phyloP scores from a whole-genome alignment of 2,797 vertebrate genomes.

The Parauchenoglanis punctatus region DNA sequence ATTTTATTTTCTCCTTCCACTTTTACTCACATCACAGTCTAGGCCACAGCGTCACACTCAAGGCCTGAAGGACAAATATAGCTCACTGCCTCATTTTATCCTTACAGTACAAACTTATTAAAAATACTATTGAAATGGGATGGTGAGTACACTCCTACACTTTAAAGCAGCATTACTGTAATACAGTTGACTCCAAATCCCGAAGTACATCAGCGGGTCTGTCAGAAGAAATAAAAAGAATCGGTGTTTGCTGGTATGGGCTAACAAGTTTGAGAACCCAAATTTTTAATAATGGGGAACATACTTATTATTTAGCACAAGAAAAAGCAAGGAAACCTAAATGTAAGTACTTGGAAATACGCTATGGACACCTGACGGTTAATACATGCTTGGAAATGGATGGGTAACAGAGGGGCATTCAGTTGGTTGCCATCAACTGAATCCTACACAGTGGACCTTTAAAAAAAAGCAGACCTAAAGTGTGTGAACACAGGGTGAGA shows the following conservation, averaged over 20 bases:
- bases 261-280: too few relatives aligned
- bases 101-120: not conserved
- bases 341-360: too few relatives aligned
- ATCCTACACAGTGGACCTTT: too few relatives aligned
- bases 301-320: too few relatives aligned
- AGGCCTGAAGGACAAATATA: not conserved
- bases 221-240: not conserved
- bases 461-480: not conserved
- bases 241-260: too few relatives aligned
- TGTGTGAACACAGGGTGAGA: not conserved
- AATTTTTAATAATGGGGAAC: too few relatives aligned
- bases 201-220: not conserved
- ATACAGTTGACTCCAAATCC: not conserved
- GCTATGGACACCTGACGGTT: too few relatives aligned
- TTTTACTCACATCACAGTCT: constrained; percentile 9
- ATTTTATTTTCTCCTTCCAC: constrained; percentile 2
- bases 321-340: too few relatives aligned
- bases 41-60: not conserved
- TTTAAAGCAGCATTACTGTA: not conserved
- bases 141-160: not conserved
- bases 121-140: not conserved
- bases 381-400: too few relatives aligned
- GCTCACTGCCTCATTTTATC: not conserved
- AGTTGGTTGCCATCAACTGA: too few relatives aligned
- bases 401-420: too few relatives aligned